Base-by-base conservation (phyloP, 2,113 vertebrate species). In the Chaenocephalus aceratus region DNA sequence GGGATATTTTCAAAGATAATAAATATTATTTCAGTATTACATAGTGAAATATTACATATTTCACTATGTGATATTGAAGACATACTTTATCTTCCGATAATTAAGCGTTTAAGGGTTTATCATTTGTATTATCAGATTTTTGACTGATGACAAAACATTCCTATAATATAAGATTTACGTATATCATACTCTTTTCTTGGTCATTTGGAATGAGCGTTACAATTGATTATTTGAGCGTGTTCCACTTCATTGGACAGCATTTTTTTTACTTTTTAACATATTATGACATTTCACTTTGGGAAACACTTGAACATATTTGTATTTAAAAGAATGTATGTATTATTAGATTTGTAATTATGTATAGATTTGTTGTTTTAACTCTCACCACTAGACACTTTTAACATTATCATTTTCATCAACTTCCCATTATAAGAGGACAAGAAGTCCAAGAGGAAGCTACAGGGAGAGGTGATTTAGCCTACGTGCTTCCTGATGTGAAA, bases 401-500 rank as follows among this genome's bases (percentile, higher is more conserved):
- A 74, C 23, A 41, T 41, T 7, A 6, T 41, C 36, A 5, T 41
- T 41, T 41, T 13, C 49, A 18, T 53, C 10, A 15, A 44, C 45
- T 41, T 41, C 1, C 6, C 36, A 59, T 64, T 30, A 53, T n/a
- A 18, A 66, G 48, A 62, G 66, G 53, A 80, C 53, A 4, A 64
- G 59, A 75, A 58, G 72, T 72, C 34, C 16, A 41, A 60, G 66
- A 48, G 51, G 67, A 80, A 36, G 59, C 56, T 69, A 52, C 8
- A 26, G 41, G 41, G 21, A 63, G 34, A 18, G 44, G 21, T 51
- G 34, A 62, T 51, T 53, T 73, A 3, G 59, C 72, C 60, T 79
- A 77, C 10, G 23, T 81, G 88, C 63, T 88, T 46, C 70, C 26
- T 82, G 86, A 77, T 81, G 84, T 89, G 82, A 90, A 90, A 85